Base-by-base conservation (phyloP, 2,888 invertebrate species). In the Gandaritis pyraliata region DNA sequence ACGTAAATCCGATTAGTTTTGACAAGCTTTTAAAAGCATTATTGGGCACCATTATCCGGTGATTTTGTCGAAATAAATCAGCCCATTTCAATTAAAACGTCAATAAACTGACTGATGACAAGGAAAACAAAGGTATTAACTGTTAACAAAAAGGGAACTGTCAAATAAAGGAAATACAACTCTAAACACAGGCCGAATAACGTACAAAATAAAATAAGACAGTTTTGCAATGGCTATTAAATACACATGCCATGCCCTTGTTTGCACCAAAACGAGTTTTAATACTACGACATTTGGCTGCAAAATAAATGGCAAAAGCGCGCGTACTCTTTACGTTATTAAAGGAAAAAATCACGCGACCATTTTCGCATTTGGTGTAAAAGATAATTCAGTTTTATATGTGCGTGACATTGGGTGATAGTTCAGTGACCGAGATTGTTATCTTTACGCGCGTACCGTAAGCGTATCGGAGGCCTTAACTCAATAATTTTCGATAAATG, bases 71-170 rank as follows among this genome's bases (percentile, higher is more conserved):
- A 68, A 60, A 66, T 74, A 72, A 75, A 73, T 77, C 73, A 68
- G 69, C 71, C 71, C 71, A 57, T 65, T 72, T 72, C 73, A 78
- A 76, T 76, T 74, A 74, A 57, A 43, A 64, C 55, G 73, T 62
- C 74, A 71, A 73, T 72, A 63, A 48, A 39, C 47, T 65, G 64
- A 68, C 56, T 51, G 59, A 56, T 58, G 56, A 33, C 38, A 29
- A 48, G 48, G 30, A 33, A 61, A 63, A 66, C 60, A 56, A 61
- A 61, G 55, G 53, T 58, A 43, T 61, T 50, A 76, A 76, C 65
- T 68, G 70, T 46, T 3, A n/a, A 12, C 15, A 29, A 39, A 10
- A 29, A 29, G 12, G 30, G 48, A 48, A 30, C 15, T 5, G 11
- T 15, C 10, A 38, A n/a, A 6, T 33, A 33, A 11, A 36, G 54